A percentile compares a stretch with the other conserved stretches of the same genome.
Conservation (phyloP, 2,888 invertebrate genomes). For the Camponotus fellah region DNA sequence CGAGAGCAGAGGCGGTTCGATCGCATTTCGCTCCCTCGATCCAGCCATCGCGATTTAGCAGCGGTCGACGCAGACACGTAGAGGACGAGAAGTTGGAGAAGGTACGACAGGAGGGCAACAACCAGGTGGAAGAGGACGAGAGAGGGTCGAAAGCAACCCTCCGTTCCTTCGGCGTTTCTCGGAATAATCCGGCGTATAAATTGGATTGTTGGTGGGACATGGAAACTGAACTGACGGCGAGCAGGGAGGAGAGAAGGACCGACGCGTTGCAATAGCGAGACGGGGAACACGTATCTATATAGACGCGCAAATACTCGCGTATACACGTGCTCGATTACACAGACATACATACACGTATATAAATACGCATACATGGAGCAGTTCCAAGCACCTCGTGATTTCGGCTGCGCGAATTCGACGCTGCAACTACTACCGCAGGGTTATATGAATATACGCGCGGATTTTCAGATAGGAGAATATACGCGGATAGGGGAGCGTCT, state of each 20-base stretch:
- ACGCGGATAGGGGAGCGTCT: background rate
- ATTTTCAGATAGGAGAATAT: slow-evolving; percentile 35
- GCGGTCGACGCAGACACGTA: slow-evolving; percentile 43
- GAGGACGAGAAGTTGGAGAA: slow-evolving; percentile 28
- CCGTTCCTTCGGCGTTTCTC: slow-evolving; percentile 64
- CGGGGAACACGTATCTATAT: slow-evolving; percentile 14
- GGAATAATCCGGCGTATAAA: slow-evolving; percentile 85
- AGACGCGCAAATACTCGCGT: slow-evolving; percentile 23
- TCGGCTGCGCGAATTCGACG: slow-evolving; percentile 48
- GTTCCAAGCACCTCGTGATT: slow-evolving; percentile 61
- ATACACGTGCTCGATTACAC: background rate
- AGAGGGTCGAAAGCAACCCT: slow-evolving; percentile 60
- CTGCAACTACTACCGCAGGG: slow-evolving; percentile 47
- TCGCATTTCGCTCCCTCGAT: slow-evolving; percentile 54
- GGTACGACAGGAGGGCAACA: slow-evolving; percentile 21
- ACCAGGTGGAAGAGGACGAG: slow-evolving; percentile 42
- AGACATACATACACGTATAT: background rate
- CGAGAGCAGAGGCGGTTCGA: slow-evolving; percentile 48
- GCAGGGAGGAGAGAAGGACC: slow-evolving; percentile 28
- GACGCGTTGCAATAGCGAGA: slow-evolving; percentile 37
- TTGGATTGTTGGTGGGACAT: slow-evolving; percentile 82
- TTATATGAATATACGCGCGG: slow-evolving; percentile 58
- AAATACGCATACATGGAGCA: slow-evolving; percentile 15
- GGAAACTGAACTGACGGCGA: slow-evolving; percentile 71
- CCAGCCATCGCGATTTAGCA: slow-evolving; percentile 60